A percentile compares a stretch with the other conserved stretches of the same genome.
Evolutionary conservation across 1,140 invertebrate species (phyloP).

Genomic region (Palaemon carinicauda): DNA sequence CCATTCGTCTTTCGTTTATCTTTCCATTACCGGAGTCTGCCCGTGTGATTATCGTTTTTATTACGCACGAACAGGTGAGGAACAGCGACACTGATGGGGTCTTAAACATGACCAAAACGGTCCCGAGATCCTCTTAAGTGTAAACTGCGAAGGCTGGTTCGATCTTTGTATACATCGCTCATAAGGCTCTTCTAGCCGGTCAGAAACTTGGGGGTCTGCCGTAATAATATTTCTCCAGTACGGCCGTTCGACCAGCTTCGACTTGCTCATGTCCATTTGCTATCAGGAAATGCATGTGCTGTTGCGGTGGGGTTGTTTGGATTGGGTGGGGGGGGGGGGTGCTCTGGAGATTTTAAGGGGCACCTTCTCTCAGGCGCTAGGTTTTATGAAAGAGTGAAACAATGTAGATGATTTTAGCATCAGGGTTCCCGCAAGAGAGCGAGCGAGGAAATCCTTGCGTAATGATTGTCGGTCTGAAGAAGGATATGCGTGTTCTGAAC

Average conservation of each 20-base stretch:
- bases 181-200: neutral
- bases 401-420: no score
- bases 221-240: no score
- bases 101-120: neutral
- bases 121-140: neutral
- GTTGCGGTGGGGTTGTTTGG: no score
- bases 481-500: neutral
- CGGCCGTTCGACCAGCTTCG: no score
- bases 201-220: no score
- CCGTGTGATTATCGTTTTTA: neutral
- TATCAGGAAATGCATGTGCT: no score
- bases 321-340: no score
- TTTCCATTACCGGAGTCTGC: neutral
- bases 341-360: no score
- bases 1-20: neutral
- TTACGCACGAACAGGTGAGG: neutral
- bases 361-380: no score
- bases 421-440: neutral
- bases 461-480: neutral
- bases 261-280: no score
- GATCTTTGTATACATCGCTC: neutral
- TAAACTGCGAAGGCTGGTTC: neutral
- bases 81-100: neutral
- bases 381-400: no score
- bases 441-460: neutral